Conservation (phyloP, 2,797 vertebrate genomes). For the Onychomys arenicola region DNA sequence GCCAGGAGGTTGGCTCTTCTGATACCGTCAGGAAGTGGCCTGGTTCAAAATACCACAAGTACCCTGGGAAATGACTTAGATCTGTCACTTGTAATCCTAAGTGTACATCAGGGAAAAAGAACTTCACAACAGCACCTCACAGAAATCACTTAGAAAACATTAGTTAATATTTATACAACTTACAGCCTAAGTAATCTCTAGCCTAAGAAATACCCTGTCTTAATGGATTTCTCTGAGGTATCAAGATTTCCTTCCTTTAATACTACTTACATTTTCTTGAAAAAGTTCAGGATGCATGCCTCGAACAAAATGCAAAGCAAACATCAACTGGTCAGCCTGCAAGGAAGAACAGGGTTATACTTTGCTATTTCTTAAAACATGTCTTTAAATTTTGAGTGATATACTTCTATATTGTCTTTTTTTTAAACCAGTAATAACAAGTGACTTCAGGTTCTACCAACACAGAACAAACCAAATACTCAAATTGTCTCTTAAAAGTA, state of each 20-base stretch:
- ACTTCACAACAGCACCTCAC: neutral
- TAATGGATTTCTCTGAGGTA: neutral
- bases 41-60: neutral
- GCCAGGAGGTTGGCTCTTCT: neutral
- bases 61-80: neutral
- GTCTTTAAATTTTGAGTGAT: constrained; percentile 20
- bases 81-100: neutral
- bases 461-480: neutral
- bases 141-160: constrained; percentile 7
- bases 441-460: neutral
- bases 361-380: constrained; percentile 47
- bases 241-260: neutral
- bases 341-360: constrained; percentile 74
- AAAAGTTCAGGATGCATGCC: constrained; percentile 96
- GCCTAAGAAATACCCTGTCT: neutral
- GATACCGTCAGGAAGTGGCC: neutral
- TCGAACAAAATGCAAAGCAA: constrained; percentile 96
- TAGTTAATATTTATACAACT: neutral
- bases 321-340: constrained; percentile 97
- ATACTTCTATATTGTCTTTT: neutral
- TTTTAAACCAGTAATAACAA: neutral
- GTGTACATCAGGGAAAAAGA: neutral
- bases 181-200: constrained; percentile 29
- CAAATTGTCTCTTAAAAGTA: neutral
- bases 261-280: constrained; percentile 94